A percentile compares a stretch with the other conserved stretches of the same genome.
Evolutionary conservation across 1,140 invertebrate species (phyloP).

Genomic region (Monomorium pharaonis): DNA sequence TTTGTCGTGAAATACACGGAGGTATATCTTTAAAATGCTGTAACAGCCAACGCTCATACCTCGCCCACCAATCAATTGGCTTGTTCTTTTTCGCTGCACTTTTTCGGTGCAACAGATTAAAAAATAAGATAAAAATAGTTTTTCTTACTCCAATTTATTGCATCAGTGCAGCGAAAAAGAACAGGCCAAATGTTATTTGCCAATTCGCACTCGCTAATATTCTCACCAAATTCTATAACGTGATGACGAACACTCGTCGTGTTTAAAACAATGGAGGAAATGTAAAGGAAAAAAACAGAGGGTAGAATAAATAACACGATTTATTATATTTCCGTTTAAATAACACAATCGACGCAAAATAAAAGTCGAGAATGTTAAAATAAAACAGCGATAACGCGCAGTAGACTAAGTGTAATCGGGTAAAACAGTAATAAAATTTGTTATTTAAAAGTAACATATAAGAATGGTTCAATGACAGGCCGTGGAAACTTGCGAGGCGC

Average conservation of each 20-base stretch:
- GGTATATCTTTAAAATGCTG: constrained; percentile 6
- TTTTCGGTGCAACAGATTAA: too few relatives aligned
- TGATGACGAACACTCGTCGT: background rate
- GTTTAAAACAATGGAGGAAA: background rate
- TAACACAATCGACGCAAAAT: constrained; percentile 16
- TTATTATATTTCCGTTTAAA: constrained; percentile 25
- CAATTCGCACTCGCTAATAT: background rate
- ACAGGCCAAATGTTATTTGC: too few relatives aligned
- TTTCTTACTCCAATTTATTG: too few relatives aligned
- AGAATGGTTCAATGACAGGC: background rate
- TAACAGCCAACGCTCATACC: constrained; percentile 38
- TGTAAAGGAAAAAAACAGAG: background rate
- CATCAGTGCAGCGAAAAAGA: too few relatives aligned
- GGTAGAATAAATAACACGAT: constrained; percentile 37
- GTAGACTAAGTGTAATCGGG: constrained; percentile 20
- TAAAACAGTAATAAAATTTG: constrained; percentile 52
- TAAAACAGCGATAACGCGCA: constrained; percentile 26
- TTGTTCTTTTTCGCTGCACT: too few relatives aligned
- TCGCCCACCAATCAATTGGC: background rate
- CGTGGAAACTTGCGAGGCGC: background rate
- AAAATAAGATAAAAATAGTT: too few relatives aligned
- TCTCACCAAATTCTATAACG: background rate
- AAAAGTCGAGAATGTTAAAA: constrained; percentile 29
- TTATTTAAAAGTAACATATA: constrained; percentile 42
- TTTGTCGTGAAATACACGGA: background rate